A percentile compares a stretch with the other conserved stretches of the same genome.
phyloP scores from a whole-genome alignment of 2,797 vertebrate genomes.

The Hapalemur alaotrensis region DNA sequence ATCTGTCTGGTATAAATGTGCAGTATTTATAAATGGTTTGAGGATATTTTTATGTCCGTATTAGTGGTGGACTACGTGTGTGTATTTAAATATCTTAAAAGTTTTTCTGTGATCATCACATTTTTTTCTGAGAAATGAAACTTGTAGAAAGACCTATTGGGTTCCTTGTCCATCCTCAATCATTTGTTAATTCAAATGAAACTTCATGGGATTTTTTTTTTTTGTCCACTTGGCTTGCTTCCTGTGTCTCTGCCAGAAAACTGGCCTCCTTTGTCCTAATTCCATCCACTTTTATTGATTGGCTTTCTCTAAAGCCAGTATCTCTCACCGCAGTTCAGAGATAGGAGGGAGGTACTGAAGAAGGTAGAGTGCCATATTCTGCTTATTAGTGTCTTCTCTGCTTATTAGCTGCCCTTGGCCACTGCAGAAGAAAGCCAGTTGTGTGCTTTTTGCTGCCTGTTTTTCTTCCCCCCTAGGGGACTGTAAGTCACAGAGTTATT shows the following conservation, averaged over 20 bases:
- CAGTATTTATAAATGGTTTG: neutral
- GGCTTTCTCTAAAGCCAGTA: neutral
- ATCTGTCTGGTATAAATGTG: neutral
- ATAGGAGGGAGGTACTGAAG: neutral
- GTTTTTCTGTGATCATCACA: neutral
- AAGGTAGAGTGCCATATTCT: neutral
- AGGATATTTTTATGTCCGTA: neutral
- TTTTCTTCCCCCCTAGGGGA: neutral
- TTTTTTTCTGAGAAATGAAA: neutral
- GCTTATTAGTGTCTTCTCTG: neutral
- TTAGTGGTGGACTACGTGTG: neutral
- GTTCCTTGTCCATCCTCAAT: neutral
- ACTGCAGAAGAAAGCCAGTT: neutral
- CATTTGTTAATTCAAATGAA: neutral
- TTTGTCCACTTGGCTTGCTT: neutral
- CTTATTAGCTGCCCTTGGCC: neutral
- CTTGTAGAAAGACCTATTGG: neutral
- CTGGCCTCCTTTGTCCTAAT: neutral
- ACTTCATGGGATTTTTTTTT: neutral
- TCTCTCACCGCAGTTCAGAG: neutral
- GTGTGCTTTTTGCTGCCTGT: neutral
- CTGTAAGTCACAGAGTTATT: neutral
- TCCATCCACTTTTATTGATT: neutral
- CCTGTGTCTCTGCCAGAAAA: neutral
- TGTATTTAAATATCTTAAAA: neutral